Evolutionary conservation across 1,140 invertebrate genomes (phyloP).

Genomic region (Euura saliciscinereae): DNA sequence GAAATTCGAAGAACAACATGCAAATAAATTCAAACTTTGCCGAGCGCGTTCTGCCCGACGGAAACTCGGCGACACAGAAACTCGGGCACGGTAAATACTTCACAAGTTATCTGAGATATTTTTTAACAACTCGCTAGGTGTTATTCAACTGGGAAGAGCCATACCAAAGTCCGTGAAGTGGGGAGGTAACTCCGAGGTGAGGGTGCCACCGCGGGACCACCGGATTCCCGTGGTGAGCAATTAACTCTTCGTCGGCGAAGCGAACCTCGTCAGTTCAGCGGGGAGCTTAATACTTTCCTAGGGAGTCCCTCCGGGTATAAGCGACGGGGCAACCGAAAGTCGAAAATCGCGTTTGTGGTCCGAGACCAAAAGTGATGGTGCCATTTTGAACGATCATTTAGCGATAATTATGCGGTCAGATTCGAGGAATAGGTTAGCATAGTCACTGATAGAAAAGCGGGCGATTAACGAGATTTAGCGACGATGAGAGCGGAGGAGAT

Average conservation of each 20-base stretch:
- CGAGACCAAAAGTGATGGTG: neutral
- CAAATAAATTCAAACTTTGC: conserved; percentile 2
- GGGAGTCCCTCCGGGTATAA: neutral
- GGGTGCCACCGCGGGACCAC: conserved; percentile 3
- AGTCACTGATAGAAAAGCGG: neutral
- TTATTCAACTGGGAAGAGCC: neutral
- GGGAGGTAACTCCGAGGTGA: conserved; percentile 1
- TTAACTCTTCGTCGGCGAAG: neutral
- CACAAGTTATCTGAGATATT: neutral
- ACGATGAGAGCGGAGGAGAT: neutral
- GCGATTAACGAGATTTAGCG: conserved; percentile 15
- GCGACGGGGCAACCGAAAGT: neutral
- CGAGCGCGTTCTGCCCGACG: neutral
- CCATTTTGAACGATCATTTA: neutral
- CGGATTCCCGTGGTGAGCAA: conserved; percentile 3
- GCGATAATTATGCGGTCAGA: neutral
- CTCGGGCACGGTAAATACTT: neutral
- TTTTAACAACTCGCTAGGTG: neutral
- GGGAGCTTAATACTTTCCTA: neutral
- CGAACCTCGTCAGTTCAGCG: neutral
- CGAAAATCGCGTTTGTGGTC: neutral
- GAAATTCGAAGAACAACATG: conserved; percentile 1
- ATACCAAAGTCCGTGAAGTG: neutral
- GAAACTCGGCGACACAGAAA: neutral
- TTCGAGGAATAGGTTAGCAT: no score